Percentiles rank a stretch among this genome's conserved stretches.
These are phyloP conservation scores for Neolamprologus fasciatus DNA, from an alignment of 2,113 vertebrate species.

Conservation along the genomic window DNA sequence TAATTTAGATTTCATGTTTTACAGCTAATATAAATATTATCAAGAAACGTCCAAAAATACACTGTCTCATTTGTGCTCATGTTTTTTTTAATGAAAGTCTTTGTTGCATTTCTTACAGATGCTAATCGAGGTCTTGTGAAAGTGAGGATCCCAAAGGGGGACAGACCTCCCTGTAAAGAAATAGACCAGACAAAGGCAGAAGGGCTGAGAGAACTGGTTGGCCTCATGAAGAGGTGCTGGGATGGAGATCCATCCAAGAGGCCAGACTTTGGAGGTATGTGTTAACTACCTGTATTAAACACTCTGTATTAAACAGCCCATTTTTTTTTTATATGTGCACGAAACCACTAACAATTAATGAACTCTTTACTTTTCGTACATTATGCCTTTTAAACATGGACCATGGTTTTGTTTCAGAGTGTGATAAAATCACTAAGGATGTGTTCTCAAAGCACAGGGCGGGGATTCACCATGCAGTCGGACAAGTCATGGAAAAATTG, in stretches of 20 bases:
- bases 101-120: neutral
- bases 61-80: neutral
- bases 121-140: fast-evolving
- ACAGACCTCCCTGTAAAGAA: neutral
- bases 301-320: neutral
- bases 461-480: neutral
- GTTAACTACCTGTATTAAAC: neutral
- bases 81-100: neutral
- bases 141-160: fast-evolving
- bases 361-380: neutral
- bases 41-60: fast-evolving
- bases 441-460: neutral
- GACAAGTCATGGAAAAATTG: neutral
- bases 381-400: neutral
- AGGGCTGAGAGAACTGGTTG: constrained; percentile 12
- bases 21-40: fast-evolving
- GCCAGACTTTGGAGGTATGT: neutral
- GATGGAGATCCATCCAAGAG: neutral
- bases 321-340: neutral
- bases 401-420: constrained; percentile 14
- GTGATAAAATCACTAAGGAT: neutral
- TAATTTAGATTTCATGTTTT: neutral
- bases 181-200: neutral
- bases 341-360: fast-evolving
- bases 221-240: constrained; percentile 21